Evolutionary conservation across 2,888 invertebrate species (phyloP), one percentile per base, ranked within the genome.

Genomic region (Rhorus exstirpatorius): DNA sequence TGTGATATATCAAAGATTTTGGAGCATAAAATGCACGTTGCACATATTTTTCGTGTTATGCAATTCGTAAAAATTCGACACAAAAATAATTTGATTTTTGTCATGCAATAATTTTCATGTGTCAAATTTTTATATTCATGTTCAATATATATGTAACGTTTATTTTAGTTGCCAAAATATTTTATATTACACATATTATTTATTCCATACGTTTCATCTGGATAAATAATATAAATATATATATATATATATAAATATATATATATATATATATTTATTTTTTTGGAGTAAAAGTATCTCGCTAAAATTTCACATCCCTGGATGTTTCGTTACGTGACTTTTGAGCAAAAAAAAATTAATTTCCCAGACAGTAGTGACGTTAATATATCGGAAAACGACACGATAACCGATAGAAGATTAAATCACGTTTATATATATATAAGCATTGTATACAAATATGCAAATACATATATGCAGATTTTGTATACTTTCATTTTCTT

Each of bases 361-460:
- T 51, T 31, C n/a, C 38, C 46, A 46, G 61, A 78, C 19, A 60
- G 53, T 65, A 55, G 21, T 53, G 72, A 71, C 44, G 67, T n/a
- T 31, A 19, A 10, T 41, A 41, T 12, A 41, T 68, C 60, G 68
- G 61, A 14, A 77, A 77, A 68, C 72, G 74, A 31, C 74, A 38
- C 53, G 74, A 78, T 80, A n/a, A 83, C 79, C 74, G 26, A 67
- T 71, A 68, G 38, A n/a, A 49, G 76, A 76, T 68, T 72, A 63
- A 68, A 79, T 83, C 76, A 58, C 71, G 19, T 71, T 46, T 41
- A 46, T 53, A 68, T 17, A 77, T 60, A 55, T 72, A 77, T 72
- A 81, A 68, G 78, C 81, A 74, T 70, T 78, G 74, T 74, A 74
- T 78, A 82, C 81, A 82, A 74, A 82, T 78, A 74, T 82, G 74